Conservation (phyloP, 2,888 invertebrate genomes). For the Aquatica leii region DNA sequence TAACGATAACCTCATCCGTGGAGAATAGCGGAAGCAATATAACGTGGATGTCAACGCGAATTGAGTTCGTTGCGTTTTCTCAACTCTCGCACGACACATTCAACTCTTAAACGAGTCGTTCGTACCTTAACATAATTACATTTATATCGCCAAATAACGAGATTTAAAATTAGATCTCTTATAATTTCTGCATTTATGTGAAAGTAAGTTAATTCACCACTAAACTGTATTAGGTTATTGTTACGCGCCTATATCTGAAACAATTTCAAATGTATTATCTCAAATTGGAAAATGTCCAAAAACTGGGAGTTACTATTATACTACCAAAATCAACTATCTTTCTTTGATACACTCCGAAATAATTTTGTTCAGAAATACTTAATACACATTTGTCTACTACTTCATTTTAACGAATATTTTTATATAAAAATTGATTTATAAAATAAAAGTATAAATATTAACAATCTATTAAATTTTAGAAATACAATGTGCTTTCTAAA, state of each 20-base stretch:
- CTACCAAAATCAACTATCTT: constrained; percentile 51
- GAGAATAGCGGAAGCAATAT: constrained; percentile 52
- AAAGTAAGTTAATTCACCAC: too few species aligned
- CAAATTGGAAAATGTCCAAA: constrained; percentile 28
- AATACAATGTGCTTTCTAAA: too few species aligned
- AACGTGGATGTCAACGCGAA: constrained; percentile 47
- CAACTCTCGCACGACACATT: constrained; percentile 21
- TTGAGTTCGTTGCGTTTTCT: constrained; percentile 29
- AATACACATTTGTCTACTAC: too few species aligned
- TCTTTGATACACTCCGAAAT: constrained; percentile 46
- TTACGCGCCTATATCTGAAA: constrained; percentile 29
- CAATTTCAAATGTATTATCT: constrained; percentile 23
- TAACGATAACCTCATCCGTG: constrained; percentile 52
- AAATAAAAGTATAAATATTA: too few species aligned
- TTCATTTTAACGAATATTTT: too few species aligned
- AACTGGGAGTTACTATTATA: constrained; percentile 51
- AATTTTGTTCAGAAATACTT: constrained; percentile 15
- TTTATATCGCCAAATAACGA: constrained; percentile 30
- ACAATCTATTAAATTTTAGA: too few species aligned
- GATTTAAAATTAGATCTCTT: too few species aligned
- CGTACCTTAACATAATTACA: constrained; percentile 37
- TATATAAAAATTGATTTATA: too few species aligned
- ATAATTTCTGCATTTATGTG: too few species aligned
- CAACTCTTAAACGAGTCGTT: constrained; percentile 21
- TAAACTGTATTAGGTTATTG: constrained; percentile 20